These are phyloP conservation scores for Sebastes hopkinsi DNA, from an alignment of 2,797 vertebrate species.

Conservation along the genomic window DNA sequence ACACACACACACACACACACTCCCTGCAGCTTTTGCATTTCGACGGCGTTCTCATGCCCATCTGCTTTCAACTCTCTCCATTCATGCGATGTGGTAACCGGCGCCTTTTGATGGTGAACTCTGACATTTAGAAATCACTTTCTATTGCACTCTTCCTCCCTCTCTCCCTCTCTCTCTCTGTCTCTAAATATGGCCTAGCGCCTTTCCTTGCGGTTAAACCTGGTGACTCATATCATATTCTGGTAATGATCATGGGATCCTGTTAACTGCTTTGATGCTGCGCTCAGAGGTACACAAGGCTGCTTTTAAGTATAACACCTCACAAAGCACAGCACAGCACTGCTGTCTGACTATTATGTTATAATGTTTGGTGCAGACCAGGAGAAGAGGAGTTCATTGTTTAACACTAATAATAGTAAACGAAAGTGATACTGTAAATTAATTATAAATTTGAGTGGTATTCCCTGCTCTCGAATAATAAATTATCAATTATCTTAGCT, in stretches of 20 bases:
- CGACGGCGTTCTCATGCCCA: slow-evolving; percentile 68
- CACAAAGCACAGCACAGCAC: slow-evolving; percentile 17
- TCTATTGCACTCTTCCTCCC: slow-evolving; percentile 56
- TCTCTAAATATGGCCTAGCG: slow-evolving; percentile 63
- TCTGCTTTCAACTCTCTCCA: slow-evolving; percentile 75
- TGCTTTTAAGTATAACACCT: slow-evolving; percentile 53
- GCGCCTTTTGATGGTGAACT: slow-evolving; percentile 73
- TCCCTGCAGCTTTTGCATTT: slow-evolving; percentile 60
- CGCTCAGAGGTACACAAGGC: slow-evolving; percentile 29
- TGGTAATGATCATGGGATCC: slow-evolving; percentile 75
- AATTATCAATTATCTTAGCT: neutral
- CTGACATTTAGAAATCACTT: slow-evolving; percentile 80
- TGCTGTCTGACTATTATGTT: neutral
- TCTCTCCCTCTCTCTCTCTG: slow-evolving; percentile 28
- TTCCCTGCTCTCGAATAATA: neutral
- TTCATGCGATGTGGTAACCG: slow-evolving; percentile 72
- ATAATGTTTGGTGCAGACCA: neutral
- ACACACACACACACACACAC: slow-evolving; percentile 4
- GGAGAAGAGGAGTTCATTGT: neutral
- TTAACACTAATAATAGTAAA: neutral
- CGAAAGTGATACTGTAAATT: neutral
- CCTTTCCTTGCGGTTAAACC: slow-evolving; percentile 69
- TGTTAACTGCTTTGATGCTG: slow-evolving; percentile 70
- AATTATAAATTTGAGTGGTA: neutral
- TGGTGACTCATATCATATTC: slow-evolving; percentile 74